Evolutionary conservation across 1,140 invertebrate genomes (phyloP), one percentile per base, ranked within the genome.

Genomic region (Drosophila insularis): DNA sequence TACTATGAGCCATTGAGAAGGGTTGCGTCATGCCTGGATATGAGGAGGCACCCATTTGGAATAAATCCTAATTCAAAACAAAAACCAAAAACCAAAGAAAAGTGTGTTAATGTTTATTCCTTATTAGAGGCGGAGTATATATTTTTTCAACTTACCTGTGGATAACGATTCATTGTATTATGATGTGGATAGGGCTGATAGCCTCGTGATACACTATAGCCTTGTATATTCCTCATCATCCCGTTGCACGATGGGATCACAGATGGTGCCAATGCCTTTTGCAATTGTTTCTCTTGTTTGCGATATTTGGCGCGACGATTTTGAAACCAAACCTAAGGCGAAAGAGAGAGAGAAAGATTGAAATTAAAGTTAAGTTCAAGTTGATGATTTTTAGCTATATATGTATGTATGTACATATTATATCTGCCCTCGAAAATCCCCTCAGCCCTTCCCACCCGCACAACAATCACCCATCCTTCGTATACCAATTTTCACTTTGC

Each of bases 201-300:
- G 70, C 96, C 96, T 78, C 97, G 94, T 56, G 94, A 94, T 27
- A 93, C 93, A 64, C 95, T 95, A 81, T 96, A 96, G 43, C 97
- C 98, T 93, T 99, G 98, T 92, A 99, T 98, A 93, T 99, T 99
- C 76, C 98, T 94, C 97, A 99, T 99, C 92, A 97, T 97, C 71
- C 98, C 98, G 93, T 98, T 98, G 93, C 98, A 99, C 70, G 96
- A 95, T 6, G 96, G 96, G 78, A 98, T 95, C 72, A 98, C 96
- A 60, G 97, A 96, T 40, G 97, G 97, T 55, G 96, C 97, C 62
- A 98, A 92, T 37, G 97, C 97, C 93, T 99, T 99, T 92, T 99
- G 98, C 73, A 99, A 93, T 92, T 99, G 98, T 92, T 99, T 99
- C 92, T 99, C 98, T 91, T 99, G 98, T 93, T 99, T 99, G 74